Evolutionary conservation across 1,140 invertebrate species (phyloP).

Genomic region (Arctopsyche grandis): DNA sequence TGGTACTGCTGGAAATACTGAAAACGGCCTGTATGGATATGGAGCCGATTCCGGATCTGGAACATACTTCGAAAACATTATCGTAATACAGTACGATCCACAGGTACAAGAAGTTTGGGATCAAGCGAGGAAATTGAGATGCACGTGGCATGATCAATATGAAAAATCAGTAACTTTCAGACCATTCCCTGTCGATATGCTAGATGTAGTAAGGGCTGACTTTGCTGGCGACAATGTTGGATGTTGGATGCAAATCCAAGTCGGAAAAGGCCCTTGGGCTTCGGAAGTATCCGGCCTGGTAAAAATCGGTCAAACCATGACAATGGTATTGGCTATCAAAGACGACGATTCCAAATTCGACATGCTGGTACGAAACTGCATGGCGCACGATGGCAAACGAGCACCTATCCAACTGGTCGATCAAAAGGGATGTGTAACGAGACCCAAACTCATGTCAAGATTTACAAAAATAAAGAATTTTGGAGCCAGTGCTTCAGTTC

Average conservation of each 20-base stretch:
- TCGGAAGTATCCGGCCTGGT: slow-evolving; percentile 94
- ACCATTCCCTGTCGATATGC: slow-evolving; percentile 95
- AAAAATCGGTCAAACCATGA: slow-evolving; percentile 97
- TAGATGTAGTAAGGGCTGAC: slow-evolving; percentile 91
- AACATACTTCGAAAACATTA: slow-evolving; percentile 94
- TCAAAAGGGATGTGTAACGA: slow-evolving; percentile 89
- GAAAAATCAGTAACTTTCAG: slow-evolving; percentile 95
- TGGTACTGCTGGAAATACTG: slow-evolving; percentile 90
- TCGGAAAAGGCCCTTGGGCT: slow-evolving; percentile 95
- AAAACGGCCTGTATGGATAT: slow-evolving; percentile 86
- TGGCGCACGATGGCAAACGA: slow-evolving; percentile 93
- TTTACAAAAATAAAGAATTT: slow-evolving; percentile 97
- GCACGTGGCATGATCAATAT: slow-evolving; percentile 96
- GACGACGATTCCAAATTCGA: slow-evolving; percentile 96
- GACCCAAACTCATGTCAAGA: slow-evolving; percentile 92
- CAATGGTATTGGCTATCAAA: slow-evolving; percentile 95
- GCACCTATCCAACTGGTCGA: slow-evolving; percentile 95
- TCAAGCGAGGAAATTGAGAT: slow-evolving; percentile 89
- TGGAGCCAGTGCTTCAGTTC: slow-evolving; percentile 88
- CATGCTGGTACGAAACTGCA: slow-evolving; percentile 93
- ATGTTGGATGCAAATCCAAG: slow-evolving; percentile 95
- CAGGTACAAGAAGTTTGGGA: slow-evolving; percentile 97
- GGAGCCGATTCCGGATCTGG: slow-evolving; percentile 87
- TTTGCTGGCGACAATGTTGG: slow-evolving; percentile 96
- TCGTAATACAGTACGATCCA: slow-evolving; percentile 93